Conservation (phyloP, 2,888 invertebrate species). For the Colostygia pectinataria region DNA sequence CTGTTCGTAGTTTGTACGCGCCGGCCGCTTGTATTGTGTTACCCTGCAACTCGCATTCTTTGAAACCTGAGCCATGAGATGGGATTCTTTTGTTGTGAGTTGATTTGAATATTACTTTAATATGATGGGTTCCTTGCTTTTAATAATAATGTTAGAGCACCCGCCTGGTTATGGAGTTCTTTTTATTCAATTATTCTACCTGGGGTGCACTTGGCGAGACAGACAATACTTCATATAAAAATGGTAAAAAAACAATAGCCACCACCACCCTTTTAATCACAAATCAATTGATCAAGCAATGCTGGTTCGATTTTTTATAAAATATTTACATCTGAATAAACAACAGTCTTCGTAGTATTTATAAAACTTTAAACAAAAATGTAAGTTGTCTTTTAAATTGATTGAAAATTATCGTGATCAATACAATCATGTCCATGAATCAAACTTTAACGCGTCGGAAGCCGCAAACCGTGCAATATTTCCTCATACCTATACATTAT, state of each 20-base stretch:
- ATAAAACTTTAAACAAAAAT: no score
- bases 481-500: slow-evolving; percentile 36
- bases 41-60: slow-evolving; percentile 69
- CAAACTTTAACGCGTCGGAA: slow-evolving; percentile 33
- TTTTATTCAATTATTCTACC: slow-evolving; percentile 31
- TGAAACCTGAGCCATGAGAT: slow-evolving; percentile 70
- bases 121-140: slow-evolving; percentile 61
- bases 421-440: slow-evolving; percentile 20
- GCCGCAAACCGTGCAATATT: slow-evolving; percentile 44
- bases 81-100: slow-evolving; percentile 74
- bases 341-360: not conserved
- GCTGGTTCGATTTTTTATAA: no score
- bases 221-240: slow-evolving; percentile 22
- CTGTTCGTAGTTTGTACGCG: slow-evolving; percentile 48
- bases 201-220: slow-evolving; percentile 19
- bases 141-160: slow-evolving; percentile 50
- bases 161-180: slow-evolving; percentile 21
- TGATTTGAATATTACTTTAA: slow-evolving; percentile 78
- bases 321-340: no score
- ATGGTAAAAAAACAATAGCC: slow-evolving; percentile 20
- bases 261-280: not conserved
- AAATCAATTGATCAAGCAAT: not conserved
- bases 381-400: not conserved
- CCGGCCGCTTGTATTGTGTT: slow-evolving; percentile 72
- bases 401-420: slow-evolving; percentile 1